phyloP scores from a whole-genome alignment of 2,797 vertebrate genomes.

The Hypotaenidia philippensis region DNA sequence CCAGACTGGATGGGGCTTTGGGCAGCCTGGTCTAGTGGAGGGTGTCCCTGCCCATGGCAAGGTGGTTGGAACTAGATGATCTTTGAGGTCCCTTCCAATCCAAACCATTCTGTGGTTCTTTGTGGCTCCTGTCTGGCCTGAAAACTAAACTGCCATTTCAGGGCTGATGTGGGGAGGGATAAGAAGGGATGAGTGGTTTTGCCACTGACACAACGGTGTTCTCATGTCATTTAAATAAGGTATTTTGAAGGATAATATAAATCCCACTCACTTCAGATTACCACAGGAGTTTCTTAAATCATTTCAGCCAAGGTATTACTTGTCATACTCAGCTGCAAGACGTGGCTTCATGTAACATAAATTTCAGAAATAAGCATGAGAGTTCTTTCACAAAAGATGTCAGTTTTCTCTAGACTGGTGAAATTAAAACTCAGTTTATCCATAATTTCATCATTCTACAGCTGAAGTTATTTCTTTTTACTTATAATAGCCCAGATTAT shows the following conservation, averaged over 20 bases:
- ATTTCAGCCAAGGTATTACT: background rate
- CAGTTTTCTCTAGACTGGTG: background rate
- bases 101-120: no score
- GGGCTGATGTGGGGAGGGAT: background rate
- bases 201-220: background rate
- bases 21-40: no score
- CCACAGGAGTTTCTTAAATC: background rate
- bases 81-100: no score
- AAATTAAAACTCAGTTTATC: background rate
- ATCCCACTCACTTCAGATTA: background rate
- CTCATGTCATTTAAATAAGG: background rate
- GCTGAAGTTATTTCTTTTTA: background rate
- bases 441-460: background rate
- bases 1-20: no score
- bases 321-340: background rate
- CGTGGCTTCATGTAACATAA: background rate
- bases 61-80: no score
- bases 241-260: background rate
- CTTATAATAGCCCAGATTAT: background rate
- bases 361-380: background rate
- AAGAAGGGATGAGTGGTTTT: background rate
- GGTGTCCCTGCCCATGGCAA: no score
- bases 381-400: background rate
- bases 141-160: background rate
- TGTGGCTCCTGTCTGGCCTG: background rate